A percentile compares a stretch with the other conserved stretches of the same genome.
These are phyloP conservation scores for Phodopus roborovskii DNA, from an alignment of 2,113 vertebrate genomes.

Conservation along the genomic window DNA sequence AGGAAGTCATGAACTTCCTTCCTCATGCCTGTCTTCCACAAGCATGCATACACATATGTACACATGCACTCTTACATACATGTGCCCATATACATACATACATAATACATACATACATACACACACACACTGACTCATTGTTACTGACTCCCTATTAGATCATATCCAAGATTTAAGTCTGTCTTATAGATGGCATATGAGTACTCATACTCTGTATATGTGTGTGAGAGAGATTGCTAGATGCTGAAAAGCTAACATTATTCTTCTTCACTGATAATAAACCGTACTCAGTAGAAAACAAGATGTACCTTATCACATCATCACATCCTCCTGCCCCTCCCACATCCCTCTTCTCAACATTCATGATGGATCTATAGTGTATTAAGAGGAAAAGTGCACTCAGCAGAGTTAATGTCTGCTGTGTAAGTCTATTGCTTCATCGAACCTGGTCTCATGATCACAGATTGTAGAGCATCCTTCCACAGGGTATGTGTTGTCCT, in stretches of 20 bases:
- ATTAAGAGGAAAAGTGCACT: conserved; percentile 20
- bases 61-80: not conserved
- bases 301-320: not conserved
- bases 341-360: not conserved
- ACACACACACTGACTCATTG: not conserved
- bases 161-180: conserved; percentile 9
- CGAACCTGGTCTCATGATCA: conserved; percentile 29
- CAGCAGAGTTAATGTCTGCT: conserved; percentile 6
- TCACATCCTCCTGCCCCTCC: not conserved
- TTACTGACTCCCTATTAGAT: not conserved
- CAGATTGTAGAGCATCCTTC: not conserved
- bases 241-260: not conserved
- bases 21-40: too few relatives aligned
- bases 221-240: not conserved
- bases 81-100: accelerated
- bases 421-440: conserved; percentile 31
- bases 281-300: not conserved
- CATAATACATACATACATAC: not conserved
- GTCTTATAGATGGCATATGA: conserved; percentile 2
- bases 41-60: not conserved
- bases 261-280: not conserved
- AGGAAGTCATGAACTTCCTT: not conserved
- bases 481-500: accelerated
- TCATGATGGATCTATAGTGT: not conserved
- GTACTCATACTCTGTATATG: not conserved